phyloP scores from a whole-genome alignment of 2,888 invertebrate genomes.

The Mythimna ferrago region DNA sequence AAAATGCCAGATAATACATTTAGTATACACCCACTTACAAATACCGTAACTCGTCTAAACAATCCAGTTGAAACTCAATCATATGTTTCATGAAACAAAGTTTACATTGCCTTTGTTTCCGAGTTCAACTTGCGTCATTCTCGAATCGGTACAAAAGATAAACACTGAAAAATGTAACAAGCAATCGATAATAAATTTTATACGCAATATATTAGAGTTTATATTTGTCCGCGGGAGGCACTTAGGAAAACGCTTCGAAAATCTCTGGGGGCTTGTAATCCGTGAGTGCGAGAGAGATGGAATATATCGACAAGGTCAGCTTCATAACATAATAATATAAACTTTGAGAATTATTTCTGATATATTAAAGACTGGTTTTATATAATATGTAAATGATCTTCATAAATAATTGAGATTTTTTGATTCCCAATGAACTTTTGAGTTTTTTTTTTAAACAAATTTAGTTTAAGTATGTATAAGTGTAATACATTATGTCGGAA shows the following conservation, averaged over 20 bases:
- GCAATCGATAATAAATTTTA: constrained; percentile 71
- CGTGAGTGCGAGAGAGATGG: constrained; percentile 77
- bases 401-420: constrained; percentile 52
- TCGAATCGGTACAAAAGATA: constrained; percentile 72
- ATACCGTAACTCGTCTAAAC: constrained; percentile 38
- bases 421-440: background rate
- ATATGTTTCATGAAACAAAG: constrained; percentile 54
- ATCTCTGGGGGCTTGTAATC: constrained; percentile 72
- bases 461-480: background rate
- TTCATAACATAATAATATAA: constrained; percentile 75
- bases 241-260: constrained; percentile 86
- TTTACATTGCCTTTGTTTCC: constrained; percentile 53
- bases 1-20: constrained; percentile 86
- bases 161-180: constrained; percentile 79
- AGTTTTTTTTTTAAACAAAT: constrained; percentile 10
- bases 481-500: background rate
- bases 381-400: constrained; percentile 42
- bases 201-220: constrained; percentile 64
- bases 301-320: constrained; percentile 81
- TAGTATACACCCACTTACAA: constrained; percentile 60
- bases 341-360: constrained; percentile 64
- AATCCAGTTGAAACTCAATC: constrained; percentile 62
- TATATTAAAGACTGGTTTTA: constrained; percentile 63
- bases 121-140: constrained; percentile 66
- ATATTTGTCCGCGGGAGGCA: constrained; percentile 62